Conservation (phyloP, 2,113 vertebrate genomes). For the Gymnogyps californianus region DNA sequence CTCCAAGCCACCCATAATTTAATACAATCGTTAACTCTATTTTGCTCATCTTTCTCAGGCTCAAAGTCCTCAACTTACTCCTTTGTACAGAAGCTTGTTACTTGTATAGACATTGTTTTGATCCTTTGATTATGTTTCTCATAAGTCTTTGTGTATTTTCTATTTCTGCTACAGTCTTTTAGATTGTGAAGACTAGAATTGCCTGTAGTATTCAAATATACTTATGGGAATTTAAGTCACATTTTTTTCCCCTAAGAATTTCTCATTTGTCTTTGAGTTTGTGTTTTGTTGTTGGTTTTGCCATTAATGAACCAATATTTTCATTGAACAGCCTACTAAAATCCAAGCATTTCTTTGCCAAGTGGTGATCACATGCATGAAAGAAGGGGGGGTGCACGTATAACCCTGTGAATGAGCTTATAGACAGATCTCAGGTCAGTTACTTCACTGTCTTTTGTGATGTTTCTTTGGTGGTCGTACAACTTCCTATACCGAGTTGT, state of each 20-base stretch:
- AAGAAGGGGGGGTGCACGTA: neutral
- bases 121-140: neutral
- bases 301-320: neutral
- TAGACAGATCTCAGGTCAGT: neutral
- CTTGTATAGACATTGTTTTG: neutral
- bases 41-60: neutral
- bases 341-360: neutral
- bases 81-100: neutral
- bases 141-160: neutral
- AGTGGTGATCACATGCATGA: neutral
- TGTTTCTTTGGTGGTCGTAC: neutral
- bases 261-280: neutral
- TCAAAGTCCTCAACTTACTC: neutral
- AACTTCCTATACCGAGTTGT: neutral
- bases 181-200: neutral
- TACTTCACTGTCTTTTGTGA: neutral
- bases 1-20: neutral
- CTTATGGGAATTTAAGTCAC: neutral
- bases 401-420: neutral
- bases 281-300: neutral
- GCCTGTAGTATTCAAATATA: neutral
- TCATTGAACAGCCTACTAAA: neutral
- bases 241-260: neutral
- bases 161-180: neutral
- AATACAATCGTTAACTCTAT: neutral